Evolutionary conservation across 2,888 invertebrate species (phyloP).

Genomic region (Petrolisthes cinctipes): DNA sequence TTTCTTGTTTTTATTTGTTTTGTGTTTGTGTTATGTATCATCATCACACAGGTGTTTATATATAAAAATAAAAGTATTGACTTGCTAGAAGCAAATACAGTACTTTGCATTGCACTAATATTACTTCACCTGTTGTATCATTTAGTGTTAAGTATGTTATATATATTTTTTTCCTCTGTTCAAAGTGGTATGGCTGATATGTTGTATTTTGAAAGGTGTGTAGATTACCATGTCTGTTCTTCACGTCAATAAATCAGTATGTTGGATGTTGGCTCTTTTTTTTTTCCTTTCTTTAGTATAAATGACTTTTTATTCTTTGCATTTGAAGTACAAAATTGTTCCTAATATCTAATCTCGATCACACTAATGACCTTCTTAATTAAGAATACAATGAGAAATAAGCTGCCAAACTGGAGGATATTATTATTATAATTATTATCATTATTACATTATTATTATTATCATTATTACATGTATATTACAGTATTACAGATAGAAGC

Average conservation of each 20-base stretch:
- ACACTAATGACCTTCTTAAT: no score
- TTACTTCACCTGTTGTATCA: conserved; percentile 45
- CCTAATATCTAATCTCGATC: no score
- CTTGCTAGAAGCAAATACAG: conserved; percentile 27
- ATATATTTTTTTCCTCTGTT: conserved; percentile 45
- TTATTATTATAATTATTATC: no score
- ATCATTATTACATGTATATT: no score
- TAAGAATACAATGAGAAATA: no score
- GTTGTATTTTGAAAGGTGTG: conserved; percentile 63
- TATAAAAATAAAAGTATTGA: conserved; percentile 18
- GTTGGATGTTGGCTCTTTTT: conserved; percentile 22
- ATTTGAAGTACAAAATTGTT: no score
- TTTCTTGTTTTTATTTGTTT: not conserved
- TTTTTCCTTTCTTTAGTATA: not conserved
- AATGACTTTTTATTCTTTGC: no score
- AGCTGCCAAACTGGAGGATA: no score
- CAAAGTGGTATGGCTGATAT: conserved; percentile 59
- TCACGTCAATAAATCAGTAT: conserved; percentile 62
- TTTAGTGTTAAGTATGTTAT: conserved; percentile 50
- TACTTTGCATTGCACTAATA: conserved; percentile 37
- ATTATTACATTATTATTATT: no score
- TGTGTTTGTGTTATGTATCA: conserved; percentile 19
- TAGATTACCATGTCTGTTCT: conserved; percentile 62
- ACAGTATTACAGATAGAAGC: no score
- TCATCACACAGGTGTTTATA: conserved; percentile 34